Evolutionary conservation across 2,113 vertebrate species (phyloP).

Genomic region (Speoplatyrhinus poulsoni): DNA sequence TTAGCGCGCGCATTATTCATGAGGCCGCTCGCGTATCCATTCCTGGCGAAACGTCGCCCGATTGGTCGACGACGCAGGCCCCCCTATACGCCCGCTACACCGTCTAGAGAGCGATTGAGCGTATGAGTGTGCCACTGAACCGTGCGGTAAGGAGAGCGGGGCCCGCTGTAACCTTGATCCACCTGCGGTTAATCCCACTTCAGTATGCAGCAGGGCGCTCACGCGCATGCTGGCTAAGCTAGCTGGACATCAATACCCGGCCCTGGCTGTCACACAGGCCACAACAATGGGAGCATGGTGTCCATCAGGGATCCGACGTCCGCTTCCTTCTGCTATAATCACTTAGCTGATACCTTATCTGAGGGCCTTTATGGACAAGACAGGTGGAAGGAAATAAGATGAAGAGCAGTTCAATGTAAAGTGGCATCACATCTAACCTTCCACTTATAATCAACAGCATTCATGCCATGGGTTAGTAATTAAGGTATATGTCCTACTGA

Average conservation of each 20-base stretch:
- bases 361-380: slow-evolving; percentile 14
- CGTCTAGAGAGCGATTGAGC: slow-evolving; percentile 39
- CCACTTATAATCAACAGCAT: too few species aligned
- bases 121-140: neutral
- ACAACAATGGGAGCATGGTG: slow-evolving; percentile 28
- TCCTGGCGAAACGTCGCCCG: slow-evolving; percentile 43
- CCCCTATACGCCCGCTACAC: slow-evolving; percentile 8
- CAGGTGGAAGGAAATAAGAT: neutral
- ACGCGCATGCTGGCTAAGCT: slow-evolving; percentile 1
- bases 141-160: neutral
- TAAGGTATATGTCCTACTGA: too few species aligned
- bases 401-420: too few species aligned
- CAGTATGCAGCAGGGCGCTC: slow-evolving; percentile 23
- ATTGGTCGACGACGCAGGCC: slow-evolving; percentile 29
- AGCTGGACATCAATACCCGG: slow-evolving; percentile 32
- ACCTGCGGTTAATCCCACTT: slow-evolving; percentile 5
- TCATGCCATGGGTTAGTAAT: too few species aligned
- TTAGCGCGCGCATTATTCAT: slow-evolving; percentile 67
- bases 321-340: slow-evolving; percentile 29
- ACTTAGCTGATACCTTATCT: slow-evolving; percentile 41
- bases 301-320: slow-evolving; percentile 15
- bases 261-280: slow-evolving; percentile 10
- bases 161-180: slow-evolving; percentile 30
- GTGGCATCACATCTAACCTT: too few species aligned
- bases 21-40: slow-evolving; percentile 54